These are phyloP conservation scores for Drosophila tanythrix DNA, from an alignment of 2,888 invertebrate species.

Conservation along the genomic window DNA sequence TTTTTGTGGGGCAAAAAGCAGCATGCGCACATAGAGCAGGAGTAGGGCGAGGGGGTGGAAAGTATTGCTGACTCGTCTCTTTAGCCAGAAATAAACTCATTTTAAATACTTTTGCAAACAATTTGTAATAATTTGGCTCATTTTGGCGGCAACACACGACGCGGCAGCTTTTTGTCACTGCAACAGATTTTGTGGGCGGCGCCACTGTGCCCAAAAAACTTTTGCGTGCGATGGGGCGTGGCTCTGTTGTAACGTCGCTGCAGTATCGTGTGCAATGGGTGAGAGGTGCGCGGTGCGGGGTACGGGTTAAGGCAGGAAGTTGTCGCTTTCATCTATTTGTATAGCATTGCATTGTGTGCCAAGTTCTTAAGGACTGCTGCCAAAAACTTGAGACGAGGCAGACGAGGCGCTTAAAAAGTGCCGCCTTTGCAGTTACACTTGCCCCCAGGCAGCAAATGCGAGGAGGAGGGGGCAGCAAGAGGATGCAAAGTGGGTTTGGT, in stretches of 20 bases:
- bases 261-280: neutral
- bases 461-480: neutral
- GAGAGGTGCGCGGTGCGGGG: neutral
- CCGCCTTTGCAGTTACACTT: conserved; percentile 63
- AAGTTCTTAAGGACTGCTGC: conserved; percentile 75
- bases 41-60: too few species aligned
- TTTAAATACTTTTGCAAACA: conserved; percentile 79
- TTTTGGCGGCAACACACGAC: conserved; percentile 55
- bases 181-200: conserved; percentile 39
- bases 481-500: neutral
- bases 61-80: conserved; percentile 10
- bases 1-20: conserved; percentile 4
- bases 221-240: conserved; percentile 37
- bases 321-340: conserved; percentile 38
- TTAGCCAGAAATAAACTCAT: conserved; percentile 73
- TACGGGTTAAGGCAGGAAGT: conserved; percentile 9
- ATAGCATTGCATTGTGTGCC: conserved; percentile 51
- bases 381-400: conserved; percentile 69
- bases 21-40: neutral
- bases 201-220: conserved; percentile 35
- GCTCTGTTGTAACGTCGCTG: neutral
- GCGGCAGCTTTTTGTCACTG: conserved; percentile 56
- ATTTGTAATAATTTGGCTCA: conserved; percentile 81
- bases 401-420: conserved; percentile 64
- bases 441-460: neutral